Evolutionary conservation across 2,888 invertebrate genomes (phyloP), one percentile per base, ranked within the genome.

Genomic region (Xiphydria camelus): DNA sequence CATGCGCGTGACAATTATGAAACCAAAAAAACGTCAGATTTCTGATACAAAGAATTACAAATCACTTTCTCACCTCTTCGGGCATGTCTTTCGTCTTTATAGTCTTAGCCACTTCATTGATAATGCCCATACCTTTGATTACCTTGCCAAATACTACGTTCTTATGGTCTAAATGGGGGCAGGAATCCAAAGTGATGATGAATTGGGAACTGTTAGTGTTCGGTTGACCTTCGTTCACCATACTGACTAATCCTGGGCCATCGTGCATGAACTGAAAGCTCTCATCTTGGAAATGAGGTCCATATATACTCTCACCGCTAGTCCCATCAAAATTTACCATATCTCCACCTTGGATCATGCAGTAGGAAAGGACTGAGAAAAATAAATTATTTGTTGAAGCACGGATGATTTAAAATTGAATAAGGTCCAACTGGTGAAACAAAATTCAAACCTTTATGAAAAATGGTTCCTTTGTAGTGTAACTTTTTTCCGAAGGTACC

Each of bases 171-270:
- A 94, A 77, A 68, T 93, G 92, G 1, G 82, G 77, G 62, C 90
- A 89, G 1, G 84, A 82, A 1, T 83, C 85, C 0, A 86, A 84
- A 1, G 91, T 89, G 46, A 97, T 89, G 69, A 95, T 92, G 78
- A 98, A 98, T 77, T 98, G 98, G 0, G 96, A 96, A 54, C 89
- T 91, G 73, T 96, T 97, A 5, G 92, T 89, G 73, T 97, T 81
- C 9, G 84, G 83, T 57, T 74, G 71, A 39, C 86, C 94, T 72
- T 80, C 86, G 77, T 88, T 97, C 61, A 87, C 86, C 88, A 89
- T 89, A 61, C 89, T 89, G 0, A 91, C 78, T 1, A 83, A 79
- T 2, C 90, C 90, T 35, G 79, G 79, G 1, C 78, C 74, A 25
- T 84, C 82, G 80, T 91, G 80, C 63, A 75, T 59, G 31, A 89